Conservation (phyloP, 2,797 vertebrate species). For the Thripadectes ignobilis region DNA sequence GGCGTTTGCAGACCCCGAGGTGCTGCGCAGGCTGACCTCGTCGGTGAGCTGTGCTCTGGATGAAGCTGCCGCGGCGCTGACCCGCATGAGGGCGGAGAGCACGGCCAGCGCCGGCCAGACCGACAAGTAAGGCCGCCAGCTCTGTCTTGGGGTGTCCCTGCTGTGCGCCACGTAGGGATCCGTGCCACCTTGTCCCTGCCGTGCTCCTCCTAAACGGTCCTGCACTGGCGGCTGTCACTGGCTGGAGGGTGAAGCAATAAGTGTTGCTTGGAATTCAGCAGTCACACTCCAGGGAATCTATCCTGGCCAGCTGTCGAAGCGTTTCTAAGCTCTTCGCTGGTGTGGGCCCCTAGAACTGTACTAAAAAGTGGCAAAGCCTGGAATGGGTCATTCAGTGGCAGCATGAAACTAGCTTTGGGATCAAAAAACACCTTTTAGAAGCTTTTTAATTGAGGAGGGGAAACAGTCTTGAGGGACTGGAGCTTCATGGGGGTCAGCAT, state of each 20-base stretch:
- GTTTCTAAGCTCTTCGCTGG: neutral
- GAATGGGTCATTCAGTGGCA: neutral
- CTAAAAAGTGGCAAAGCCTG: neutral
- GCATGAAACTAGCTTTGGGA: neutral
- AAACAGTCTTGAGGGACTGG: neutral
- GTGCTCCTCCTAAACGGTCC: neutral
- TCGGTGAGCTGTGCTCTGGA: constrained; percentile 85
- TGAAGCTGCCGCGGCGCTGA: constrained; percentile 84
- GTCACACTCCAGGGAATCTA: rapidly evolving
- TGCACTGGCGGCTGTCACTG: neutral
- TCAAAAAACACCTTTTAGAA: rapidly evolving
- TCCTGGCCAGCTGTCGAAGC: rapidly evolving
- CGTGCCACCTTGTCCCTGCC: too few relatives aligned
- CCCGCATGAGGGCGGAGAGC: constrained; percentile 85
- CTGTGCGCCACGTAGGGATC: too few relatives aligned
- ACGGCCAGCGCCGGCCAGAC: constrained; percentile 81
- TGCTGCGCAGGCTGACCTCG: constrained; percentile 82
- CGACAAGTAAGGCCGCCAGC: constrained; percentile 77
- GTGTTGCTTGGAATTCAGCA: neutral
- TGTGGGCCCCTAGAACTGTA: neutral
- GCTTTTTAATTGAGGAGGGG: neutral
- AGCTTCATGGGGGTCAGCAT: rapidly evolving
- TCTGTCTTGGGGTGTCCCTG: neutral
- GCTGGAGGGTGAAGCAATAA: neutral
- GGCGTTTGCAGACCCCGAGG: constrained; percentile 84